phyloP scores from a whole-genome alignment of 2,888 invertebrate genomes.

The Octonoba sinensis region DNA sequence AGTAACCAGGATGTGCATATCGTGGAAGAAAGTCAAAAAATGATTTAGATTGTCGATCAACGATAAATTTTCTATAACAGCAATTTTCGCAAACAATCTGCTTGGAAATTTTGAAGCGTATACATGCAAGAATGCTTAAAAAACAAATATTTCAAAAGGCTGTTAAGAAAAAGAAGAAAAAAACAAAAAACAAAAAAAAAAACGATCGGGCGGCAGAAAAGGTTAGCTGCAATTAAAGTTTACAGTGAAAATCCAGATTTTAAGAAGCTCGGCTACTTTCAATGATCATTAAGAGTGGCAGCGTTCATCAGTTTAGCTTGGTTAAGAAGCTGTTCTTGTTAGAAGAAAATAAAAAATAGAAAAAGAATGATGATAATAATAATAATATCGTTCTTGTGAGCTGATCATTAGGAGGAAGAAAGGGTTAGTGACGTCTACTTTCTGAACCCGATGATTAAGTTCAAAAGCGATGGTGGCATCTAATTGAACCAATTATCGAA shows the following conservation, averaged over 20 bases:
- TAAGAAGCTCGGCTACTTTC: conserved; percentile 24
- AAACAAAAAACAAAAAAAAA: conserved; percentile 2
- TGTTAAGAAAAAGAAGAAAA: conserved; percentile 3
- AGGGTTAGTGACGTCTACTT: conserved; percentile 58
- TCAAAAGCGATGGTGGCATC: conserved; percentile 61
- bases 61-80: conserved; percentile 19
- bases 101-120: conserved; percentile 10
- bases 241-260: conserved; percentile 48
- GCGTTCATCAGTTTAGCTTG: conserved; percentile 29
- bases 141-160: conserved; percentile 24
- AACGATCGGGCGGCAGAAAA: background rate
- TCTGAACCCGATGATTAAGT: conserved; percentile 59
- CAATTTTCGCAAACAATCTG: conserved; percentile 25
- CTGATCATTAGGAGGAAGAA: conserved; percentile 57
- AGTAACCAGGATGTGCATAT: conserved; percentile 28
- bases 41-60: background rate
- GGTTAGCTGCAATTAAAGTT: conserved; percentile 50
- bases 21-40: conserved; percentile 3
- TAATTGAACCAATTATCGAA: conserved; percentile 64
- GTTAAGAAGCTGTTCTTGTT: conserved; percentile 17
- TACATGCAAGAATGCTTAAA: conserved; percentile 32
- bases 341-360: conserved; percentile 26
- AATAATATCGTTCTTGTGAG: conserved; percentile 55
- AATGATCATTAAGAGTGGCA: conserved; percentile 39
- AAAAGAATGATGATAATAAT: conserved; percentile 45